phyloP scores from a whole-genome alignment of 2,888 invertebrate genomes.

The Sesia bembeciformis region DNA sequence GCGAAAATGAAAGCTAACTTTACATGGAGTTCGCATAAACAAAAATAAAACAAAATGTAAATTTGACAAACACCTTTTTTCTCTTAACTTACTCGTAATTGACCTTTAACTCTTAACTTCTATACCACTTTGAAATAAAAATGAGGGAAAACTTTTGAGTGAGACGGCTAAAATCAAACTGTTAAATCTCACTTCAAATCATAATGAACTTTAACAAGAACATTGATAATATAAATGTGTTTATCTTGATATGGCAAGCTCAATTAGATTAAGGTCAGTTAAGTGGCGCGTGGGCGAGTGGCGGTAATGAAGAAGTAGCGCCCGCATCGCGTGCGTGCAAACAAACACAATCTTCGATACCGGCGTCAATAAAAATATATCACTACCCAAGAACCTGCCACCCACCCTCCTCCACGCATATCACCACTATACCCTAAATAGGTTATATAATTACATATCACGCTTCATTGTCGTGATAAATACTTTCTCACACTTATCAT shows the following conservation, averaged over 20 bases:
- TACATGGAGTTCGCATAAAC: too few species aligned
- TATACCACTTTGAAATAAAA: too few species aligned
- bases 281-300: constrained; percentile 23
- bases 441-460: constrained; percentile 71
- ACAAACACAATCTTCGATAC: constrained; percentile 30
- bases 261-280: constrained; percentile 34
- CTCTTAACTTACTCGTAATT: too few species aligned
- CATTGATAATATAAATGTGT: background rate
- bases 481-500: constrained; percentile 75
- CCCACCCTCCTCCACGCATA: constrained; percentile 27
- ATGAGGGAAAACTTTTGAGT: too few species aligned
- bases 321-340: constrained; percentile 49
- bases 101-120: too few species aligned
- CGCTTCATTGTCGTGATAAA: constrained; percentile 73
- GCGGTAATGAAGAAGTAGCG: constrained; percentile 32
- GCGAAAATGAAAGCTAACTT: too few species aligned
- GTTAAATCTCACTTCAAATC: too few species aligned
- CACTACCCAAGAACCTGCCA: constrained; percentile 22
- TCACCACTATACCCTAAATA: constrained; percentile 56
- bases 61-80: too few species aligned
- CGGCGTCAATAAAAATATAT: constrained; percentile 57
- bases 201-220: too few species aligned
- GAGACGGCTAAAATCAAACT: too few species aligned
- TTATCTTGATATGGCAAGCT: constrained; percentile 5
- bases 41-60: too few species aligned